phyloP scores from a whole-genome alignment of 1,140 invertebrate genomes.

The Pseudomyrmex sp. region DNA sequence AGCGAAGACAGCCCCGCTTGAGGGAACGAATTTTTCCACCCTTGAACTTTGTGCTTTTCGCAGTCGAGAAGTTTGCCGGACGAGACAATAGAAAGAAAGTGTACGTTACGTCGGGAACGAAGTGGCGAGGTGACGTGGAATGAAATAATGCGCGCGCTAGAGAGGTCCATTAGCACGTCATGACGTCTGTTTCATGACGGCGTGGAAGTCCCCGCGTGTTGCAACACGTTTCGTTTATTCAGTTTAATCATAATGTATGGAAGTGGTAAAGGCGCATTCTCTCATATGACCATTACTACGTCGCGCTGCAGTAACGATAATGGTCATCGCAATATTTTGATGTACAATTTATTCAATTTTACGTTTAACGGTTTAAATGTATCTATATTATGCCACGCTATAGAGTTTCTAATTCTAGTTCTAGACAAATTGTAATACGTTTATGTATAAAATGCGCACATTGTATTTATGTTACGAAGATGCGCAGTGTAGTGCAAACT shows the following conservation, averaged over 20 bases:
- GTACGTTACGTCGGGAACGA: background rate
- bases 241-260: conserved; percentile 12
- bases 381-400: no score
- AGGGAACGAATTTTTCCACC: conserved; percentile 21
- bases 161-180: background rate
- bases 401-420: no score
- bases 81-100: conserved; percentile 23
- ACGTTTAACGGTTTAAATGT: background rate
- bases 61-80: background rate
- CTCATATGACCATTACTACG: background rate
- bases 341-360: background rate
- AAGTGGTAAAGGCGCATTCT: background rate
- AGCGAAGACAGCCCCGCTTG: conserved; percentile 18
- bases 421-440: background rate
- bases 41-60: conserved; percentile 9
- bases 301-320: background rate
- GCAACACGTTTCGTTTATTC: conserved; percentile 11
- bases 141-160: conserved; percentile 4
- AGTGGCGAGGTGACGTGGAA: background rate
- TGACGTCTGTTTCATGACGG: conserved; percentile 5
- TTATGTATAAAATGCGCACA: no score
- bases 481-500: background rate
- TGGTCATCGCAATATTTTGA: background rate
- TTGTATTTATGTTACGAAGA: no score
- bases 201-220: background rate